Evolutionary conservation across 2,113 vertebrate genomes (phyloP).

Genomic region (Scomber japonicus): DNA sequence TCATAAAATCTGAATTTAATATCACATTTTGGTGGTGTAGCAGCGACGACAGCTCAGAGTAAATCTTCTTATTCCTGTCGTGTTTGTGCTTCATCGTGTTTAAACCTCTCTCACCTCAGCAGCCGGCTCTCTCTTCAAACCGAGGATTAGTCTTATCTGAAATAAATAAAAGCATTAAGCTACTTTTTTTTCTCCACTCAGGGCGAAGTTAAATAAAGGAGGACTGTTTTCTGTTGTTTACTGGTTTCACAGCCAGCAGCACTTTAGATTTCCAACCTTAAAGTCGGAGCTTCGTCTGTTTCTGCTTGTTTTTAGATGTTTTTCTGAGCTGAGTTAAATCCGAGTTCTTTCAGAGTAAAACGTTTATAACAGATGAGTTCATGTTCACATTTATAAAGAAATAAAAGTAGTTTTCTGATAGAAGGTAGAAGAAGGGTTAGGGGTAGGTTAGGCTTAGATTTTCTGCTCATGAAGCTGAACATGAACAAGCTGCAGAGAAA

Average conservation of each 20-base stretch:
- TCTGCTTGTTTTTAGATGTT: conserved; percentile 13
- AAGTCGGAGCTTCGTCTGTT: conserved; percentile 47
- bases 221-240: conserved; percentile 37
- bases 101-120: not conserved
- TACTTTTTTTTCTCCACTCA: conserved; percentile 24
- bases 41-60: not conserved
- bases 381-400: too few relatives aligned
- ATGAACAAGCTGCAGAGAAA: too few relatives aligned
- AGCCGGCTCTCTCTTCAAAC: not conserved
- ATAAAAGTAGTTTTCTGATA: too few relatives aligned
- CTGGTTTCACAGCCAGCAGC: conserved; percentile 23
- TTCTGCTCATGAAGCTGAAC: too few relatives aligned
- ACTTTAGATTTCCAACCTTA: conserved; percentile 58
- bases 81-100: not conserved
- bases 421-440: too few relatives aligned
- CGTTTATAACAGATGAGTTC: too few relatives aligned
- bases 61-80: not conserved
- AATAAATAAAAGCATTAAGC: conserved; percentile 10
- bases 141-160: conserved; percentile 50
- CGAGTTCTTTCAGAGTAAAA: too few relatives aligned
- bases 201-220: conserved; percentile 21
- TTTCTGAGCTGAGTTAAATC: not conserved
- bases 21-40: too few relatives aligned
- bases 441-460: too few relatives aligned
- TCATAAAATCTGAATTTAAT: not conserved